Conservation (phyloP, 2,797 vertebrate species). For the Podarcis lilfordi region DNA sequence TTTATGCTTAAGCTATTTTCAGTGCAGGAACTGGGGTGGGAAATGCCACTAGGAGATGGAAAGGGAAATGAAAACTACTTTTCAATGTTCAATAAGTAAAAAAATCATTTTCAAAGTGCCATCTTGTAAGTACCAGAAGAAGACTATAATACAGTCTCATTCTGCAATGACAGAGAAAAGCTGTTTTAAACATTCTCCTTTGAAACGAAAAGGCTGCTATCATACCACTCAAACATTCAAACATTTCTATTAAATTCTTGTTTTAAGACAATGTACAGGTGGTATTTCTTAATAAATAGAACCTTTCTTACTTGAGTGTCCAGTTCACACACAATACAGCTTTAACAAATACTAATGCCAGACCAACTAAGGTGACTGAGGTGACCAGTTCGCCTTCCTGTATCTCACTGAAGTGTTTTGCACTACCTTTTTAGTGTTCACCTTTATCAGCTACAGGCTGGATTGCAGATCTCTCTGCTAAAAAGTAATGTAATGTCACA, state of each 20-base stretch:
- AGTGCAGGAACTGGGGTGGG: background rate
- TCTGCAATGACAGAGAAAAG: background rate
- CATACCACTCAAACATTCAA: conserved; percentile 22
- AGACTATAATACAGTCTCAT: conserved; percentile 3
- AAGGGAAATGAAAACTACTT: conserved; percentile 15
- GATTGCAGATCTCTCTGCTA: background rate
- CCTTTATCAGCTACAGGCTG: background rate
- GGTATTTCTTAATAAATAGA: background rate
- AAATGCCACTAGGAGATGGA: conserved; percentile 12
- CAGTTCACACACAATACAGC: background rate
- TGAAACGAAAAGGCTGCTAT: conserved; percentile 9
- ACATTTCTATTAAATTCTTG: background rate
- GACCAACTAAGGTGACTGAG: background rate
- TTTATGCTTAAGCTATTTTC: conserved; percentile 26
- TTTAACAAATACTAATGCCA: background rate
- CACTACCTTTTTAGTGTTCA: background rate
- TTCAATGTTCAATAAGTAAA: conserved; percentile 28
- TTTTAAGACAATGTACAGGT: background rate
- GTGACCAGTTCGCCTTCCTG: background rate
- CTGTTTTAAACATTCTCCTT: background rate
- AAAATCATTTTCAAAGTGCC: conserved; percentile 8
- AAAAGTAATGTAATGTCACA: background rate
- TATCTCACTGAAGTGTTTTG: background rate
- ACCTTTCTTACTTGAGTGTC: background rate
- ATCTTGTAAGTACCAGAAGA: background rate